These are phyloP conservation scores for Hypsibius dujardini DNA, from an alignment of 1,140 invertebrate species.

Conservation along the genomic window DNA sequence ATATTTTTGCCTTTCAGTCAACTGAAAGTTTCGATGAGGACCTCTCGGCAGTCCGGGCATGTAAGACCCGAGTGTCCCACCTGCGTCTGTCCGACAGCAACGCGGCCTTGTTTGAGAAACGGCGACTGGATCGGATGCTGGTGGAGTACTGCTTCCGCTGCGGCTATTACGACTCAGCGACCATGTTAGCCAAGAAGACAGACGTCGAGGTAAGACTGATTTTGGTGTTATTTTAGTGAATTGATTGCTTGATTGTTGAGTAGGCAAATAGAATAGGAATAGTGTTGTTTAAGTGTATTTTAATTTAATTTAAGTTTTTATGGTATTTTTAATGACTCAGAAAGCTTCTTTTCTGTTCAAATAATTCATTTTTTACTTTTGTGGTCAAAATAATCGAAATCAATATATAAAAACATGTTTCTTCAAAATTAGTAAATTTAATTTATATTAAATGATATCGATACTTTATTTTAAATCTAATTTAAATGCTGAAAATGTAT, in stretches of 20 bases:
- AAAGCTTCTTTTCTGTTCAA: no score
- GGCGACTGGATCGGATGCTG: constrained; percentile 75
- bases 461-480: no score
- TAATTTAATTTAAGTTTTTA: no score
- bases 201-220: constrained; percentile 43
- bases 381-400: no score
- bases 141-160: constrained; percentile 88
- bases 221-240: constrained; percentile 19
- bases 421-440: no score
- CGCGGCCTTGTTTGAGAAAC: constrained; percentile 50
- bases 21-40: constrained; percentile 81
- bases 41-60: constrained; percentile 60
- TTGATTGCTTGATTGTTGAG: background rate
- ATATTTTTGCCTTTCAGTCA: constrained; percentile 35
- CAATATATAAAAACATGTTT: no score
- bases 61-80: constrained; percentile 76
- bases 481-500: no score
- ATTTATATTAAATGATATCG: no score
- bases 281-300: no score
- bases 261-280: no score
- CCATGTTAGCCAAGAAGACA: constrained; percentile 58
- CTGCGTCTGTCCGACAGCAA: constrained; percentile 46
- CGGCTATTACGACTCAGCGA: constrained; percentile 83
- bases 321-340: no score
- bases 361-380: no score